Evolutionary conservation across 2,113 vertebrate genomes (phyloP).

Genomic region (Brachyhypopomus occidentalis): DNA sequence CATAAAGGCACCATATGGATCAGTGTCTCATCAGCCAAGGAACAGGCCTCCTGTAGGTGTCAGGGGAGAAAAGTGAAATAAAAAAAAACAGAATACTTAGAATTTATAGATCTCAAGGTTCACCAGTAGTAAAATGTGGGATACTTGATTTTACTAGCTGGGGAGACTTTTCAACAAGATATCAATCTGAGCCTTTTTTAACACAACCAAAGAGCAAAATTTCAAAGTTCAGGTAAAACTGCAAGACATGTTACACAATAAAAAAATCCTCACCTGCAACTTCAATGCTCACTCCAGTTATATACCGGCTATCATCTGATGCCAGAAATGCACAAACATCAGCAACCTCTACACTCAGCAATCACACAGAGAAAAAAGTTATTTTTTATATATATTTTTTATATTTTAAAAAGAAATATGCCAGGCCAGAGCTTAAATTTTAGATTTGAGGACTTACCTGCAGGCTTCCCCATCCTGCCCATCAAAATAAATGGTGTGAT

Average conservation of each 20-base stretch:
- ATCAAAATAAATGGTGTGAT: slow-evolving; percentile 75
- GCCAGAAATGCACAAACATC: slow-evolving; percentile 85
- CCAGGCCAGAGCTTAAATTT: not conserved
- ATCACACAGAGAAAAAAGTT: not conserved
- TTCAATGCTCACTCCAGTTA: slow-evolving; percentile 85
- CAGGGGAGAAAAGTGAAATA: not conserved
- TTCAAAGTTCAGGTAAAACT: not conserved
- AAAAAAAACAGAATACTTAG: too few species aligned
- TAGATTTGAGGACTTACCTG: slow-evolving; percentile 67
- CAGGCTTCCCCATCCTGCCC: slow-evolving; percentile 78
- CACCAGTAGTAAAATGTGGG: too few species aligned
- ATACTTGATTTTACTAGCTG: too few species aligned
- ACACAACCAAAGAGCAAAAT: not conserved
- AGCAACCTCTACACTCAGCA: slow-evolving; percentile 83
- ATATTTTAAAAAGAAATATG: not conserved
- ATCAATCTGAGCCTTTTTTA: too few species aligned
- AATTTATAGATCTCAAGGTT: too few species aligned
- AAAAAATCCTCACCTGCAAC: slow-evolving; percentile 77
- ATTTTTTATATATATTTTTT: not conserved
- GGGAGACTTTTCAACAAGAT: too few species aligned
- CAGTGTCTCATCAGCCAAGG: slow-evolving; percentile 62
- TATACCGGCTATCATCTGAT: slow-evolving; percentile 84
- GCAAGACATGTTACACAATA: not conserved
- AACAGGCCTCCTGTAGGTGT: slow-evolving; percentile 72
- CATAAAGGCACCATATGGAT: too few species aligned